These are phyloP conservation scores for Hanleya hanleyi DNA, from an alignment of 2,888 invertebrate species.

Conservation along the genomic window DNA sequence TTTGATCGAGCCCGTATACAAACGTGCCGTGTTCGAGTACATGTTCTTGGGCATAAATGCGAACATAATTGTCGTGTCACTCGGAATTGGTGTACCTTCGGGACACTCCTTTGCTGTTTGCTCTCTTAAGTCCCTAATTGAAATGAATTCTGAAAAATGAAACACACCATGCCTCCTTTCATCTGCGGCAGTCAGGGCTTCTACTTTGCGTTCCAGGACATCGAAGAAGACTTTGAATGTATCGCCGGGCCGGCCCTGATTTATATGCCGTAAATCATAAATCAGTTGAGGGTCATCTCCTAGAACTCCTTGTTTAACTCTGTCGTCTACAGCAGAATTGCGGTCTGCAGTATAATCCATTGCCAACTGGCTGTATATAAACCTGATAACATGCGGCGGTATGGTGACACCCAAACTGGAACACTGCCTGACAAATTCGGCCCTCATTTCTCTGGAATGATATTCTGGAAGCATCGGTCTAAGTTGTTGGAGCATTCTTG, in stretches of 20 bases:
- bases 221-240: constrained; percentile 32
- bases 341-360: background rate
- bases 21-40: constrained; percentile 26
- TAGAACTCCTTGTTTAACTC: background rate
- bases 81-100: constrained; percentile 33
- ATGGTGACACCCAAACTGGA: background rate
- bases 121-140: background rate
- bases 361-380: background rate
- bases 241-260: constrained; percentile 29
- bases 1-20: constrained; percentile 25
- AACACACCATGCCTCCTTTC: constrained; percentile 28
- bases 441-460: background rate
- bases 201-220: constrained; percentile 13
- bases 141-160: constrained; percentile 12
- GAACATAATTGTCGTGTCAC: constrained; percentile 31
- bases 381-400: background rate
- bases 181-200: constrained; percentile 30
- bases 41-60: constrained; percentile 38
- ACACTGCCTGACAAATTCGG: background rate
- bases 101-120: constrained; percentile 31
- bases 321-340: background rate
- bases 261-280: constrained; percentile 25
- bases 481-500: background rate
- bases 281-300: background rate
- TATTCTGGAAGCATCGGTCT: background rate